Base-by-base conservation (phyloP, 23 tunicate genomes). In the Clavelina lepadiformis region DNA sequence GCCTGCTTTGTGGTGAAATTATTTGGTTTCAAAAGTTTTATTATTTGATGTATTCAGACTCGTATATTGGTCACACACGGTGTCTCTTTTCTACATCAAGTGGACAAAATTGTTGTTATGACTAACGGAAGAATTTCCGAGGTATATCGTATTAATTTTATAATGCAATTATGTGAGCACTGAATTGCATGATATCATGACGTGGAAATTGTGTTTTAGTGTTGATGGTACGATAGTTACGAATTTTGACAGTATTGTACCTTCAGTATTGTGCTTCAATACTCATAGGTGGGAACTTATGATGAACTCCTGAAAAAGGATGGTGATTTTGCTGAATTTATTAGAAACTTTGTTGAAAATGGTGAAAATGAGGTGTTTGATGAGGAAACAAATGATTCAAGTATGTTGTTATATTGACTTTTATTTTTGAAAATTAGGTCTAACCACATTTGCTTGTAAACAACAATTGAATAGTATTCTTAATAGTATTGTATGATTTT, bases 21-120 rank as follows among this genome's bases (percentile, higher is more conserved):
- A n/a, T 54, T 22, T n/a, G 8, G 8, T 11, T 54, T 54, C n/a
- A n/a, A 11, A 11, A n/a, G n/a, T 22, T 11, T 22, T n/a, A 54
- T n/a, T 7, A 54, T n/a, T 54, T 54, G 60, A 11, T n/a, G 18
- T 15, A 15, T 58, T 27, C 73, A 75, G 78, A 79, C 86, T 4
- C 57, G 86, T 30, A 28, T 79, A 2, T 74, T 79, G 28, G 80
- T 79, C 31, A 79, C 86, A 18, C 86, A 79, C 72, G 53, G 67
- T 20, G 45, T 73, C 27, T 25, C 67, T 11, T 79, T 27, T 32
- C 3, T 79, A 31, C 81, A 71, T 6, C 53, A 44, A 36, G 46
- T 58, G 15, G 86, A 79, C 45, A 47, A 60, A 26, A 79, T 79
- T 22, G 38, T 72, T 33, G 86, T 79, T 7, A 33, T 79, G 58